Conservation (phyloP, 2,888 invertebrate genomes). For the Glaucopsyche alexis region DNA sequence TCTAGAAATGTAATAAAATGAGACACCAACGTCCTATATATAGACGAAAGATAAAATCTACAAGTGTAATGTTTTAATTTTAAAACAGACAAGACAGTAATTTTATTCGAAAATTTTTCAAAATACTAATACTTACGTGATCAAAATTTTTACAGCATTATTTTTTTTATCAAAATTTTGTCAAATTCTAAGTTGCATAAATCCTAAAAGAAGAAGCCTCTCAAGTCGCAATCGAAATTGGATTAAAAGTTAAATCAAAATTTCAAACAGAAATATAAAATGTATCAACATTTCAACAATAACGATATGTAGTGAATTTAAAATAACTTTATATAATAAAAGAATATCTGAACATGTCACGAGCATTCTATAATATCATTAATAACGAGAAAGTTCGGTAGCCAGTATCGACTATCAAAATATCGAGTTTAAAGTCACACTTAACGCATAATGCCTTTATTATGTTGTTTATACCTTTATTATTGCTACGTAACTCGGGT, state of each 20-base stretch:
- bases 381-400: conserved; percentile 16
- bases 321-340: background rate
- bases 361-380: conserved; percentile 2
- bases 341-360: conserved; percentile 11
- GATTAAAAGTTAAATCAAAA: background rate
- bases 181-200: too few relatives aligned
- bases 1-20: background rate
- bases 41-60: conserved; percentile 10
- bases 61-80: conserved; percentile 13
- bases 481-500: conserved; percentile 9
- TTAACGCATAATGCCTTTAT: conserved; percentile 24
- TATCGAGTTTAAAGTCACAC: conserved; percentile 24
- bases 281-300: background rate
- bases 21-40: background rate
- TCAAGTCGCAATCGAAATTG: background rate
- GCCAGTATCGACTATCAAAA: background rate
- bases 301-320: background rate
- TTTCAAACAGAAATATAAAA: background rate
- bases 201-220: too few relatives aligned
- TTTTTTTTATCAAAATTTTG: too few relatives aligned
- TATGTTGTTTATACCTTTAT: conserved; percentile 20
- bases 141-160: background rate
- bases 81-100: background rate
- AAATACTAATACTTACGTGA: background rate
- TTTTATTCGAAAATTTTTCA: background rate